Conservation (phyloP, 2,797 vertebrate genomes). For the Ctenochaetus hawaiiensis region DNA sequence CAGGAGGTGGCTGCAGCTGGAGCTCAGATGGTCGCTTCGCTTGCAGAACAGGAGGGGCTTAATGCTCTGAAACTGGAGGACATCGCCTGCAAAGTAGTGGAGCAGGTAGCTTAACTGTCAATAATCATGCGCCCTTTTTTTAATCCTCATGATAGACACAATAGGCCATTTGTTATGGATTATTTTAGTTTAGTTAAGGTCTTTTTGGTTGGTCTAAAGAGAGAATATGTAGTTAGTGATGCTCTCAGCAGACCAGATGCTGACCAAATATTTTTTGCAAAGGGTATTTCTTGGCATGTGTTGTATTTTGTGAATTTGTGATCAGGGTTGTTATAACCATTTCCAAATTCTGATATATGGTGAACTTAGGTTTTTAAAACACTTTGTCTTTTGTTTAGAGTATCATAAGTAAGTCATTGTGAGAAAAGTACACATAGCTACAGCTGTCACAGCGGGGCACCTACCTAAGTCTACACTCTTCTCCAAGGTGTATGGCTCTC, state of each 20-base stretch:
- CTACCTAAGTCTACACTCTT: background rate
- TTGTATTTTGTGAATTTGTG: no score
- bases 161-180: background rate
- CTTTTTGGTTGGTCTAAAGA: no score
- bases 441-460: no score
- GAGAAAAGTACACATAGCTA: background rate
- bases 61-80: slow-evolving; percentile 90
- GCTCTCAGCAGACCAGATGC: no score
- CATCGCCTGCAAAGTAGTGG: slow-evolving; percentile 88
- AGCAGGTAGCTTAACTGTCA: slow-evolving; percentile 86
- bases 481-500: slow-evolving; percentile 89
- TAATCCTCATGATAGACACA: background rate
- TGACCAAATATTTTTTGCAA: no score
- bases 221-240: no score
- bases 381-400: no score
- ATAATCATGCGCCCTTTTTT: background rate
- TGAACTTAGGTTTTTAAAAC: no score
- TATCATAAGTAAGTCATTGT: background rate
- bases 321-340: no score
- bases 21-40: slow-evolving; percentile 90
- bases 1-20: slow-evolving; percentile 94
- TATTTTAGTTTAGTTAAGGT: no score
- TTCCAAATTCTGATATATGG: no score
- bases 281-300: no score
- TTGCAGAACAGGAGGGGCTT: slow-evolving; percentile 92